A percentile compares a stretch with the other conserved stretches of the same genome.
Conservation (phyloP, 2,113 vertebrate genomes). For the Lamprotornis superbus region DNA sequence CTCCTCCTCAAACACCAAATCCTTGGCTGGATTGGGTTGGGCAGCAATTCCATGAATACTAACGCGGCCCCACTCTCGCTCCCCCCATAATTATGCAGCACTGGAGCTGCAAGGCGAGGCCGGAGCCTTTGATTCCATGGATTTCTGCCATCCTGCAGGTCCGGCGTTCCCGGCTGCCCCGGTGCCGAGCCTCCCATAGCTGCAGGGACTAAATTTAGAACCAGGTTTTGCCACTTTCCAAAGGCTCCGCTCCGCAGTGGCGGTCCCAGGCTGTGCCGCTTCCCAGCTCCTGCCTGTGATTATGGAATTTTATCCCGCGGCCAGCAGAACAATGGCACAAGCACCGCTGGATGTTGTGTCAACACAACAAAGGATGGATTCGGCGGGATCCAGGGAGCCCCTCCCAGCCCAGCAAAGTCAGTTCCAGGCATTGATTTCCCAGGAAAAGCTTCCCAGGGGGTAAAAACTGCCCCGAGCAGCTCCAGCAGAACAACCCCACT, state of each 20-base stretch:
- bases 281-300: background rate
- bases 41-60: background rate
- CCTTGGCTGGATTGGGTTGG: background rate
- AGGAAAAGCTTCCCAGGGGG: background rate
- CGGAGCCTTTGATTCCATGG: background rate
- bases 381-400: background rate
- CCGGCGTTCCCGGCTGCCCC: background rate
- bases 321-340: background rate
- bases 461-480: background rate
- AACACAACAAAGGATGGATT: background rate
- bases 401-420: background rate
- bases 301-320: background rate
- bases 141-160: background rate
- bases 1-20: background rate
- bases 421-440: background rate
- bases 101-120: background rate
- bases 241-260: too few relatives aligned
- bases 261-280: background rate
- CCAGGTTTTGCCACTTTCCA: background rate
- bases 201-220: conserved; percentile 3
- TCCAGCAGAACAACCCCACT: background rate
- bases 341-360: background rate
- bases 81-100: background rate
- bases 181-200: background rate
- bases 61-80: background rate